Conservation (phyloP, 2,888 invertebrate genomes). For the Noctua comes region DNA sequence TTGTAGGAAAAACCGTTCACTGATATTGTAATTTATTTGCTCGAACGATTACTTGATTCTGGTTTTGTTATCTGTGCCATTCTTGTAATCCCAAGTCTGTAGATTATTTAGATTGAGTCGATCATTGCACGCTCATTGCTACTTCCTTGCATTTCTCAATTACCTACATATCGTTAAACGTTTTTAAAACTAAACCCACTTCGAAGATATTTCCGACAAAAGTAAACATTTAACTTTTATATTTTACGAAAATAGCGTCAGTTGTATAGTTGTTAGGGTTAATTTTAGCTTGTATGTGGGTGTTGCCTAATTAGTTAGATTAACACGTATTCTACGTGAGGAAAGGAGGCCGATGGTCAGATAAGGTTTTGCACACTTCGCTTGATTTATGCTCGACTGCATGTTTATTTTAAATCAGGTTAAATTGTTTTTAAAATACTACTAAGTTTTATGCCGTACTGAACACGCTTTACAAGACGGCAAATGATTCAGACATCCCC, state of each 20-base stretch:
- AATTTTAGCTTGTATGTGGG: slow-evolving; percentile 46
- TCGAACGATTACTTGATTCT: not conserved
- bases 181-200: slow-evolving; percentile 45
- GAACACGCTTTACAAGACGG: not conserved
- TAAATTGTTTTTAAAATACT: slow-evolving; percentile 37
- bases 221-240: slow-evolving; percentile 36
- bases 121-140: not conserved
- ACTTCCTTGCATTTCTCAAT: slow-evolving; percentile 37
- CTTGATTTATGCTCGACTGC: slow-evolving; percentile 60
- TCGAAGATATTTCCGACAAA: slow-evolving; percentile 46
- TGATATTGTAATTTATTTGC: not conserved
- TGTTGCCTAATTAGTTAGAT: slow-evolving; percentile 59
- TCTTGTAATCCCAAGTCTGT: not conserved
- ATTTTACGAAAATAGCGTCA: slow-evolving; percentile 40
- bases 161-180: slow-evolving; percentile 28
- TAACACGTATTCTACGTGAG: slow-evolving; percentile 58
- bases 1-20: not conserved
- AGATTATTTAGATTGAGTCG: not conserved
- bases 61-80: not conserved
- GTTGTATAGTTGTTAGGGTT: slow-evolving; percentile 27
- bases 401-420: slow-evolving; percentile 54
- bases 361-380: slow-evolving; percentile 63
- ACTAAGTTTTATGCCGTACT: slow-evolving; percentile 11
- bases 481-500: not conserved
- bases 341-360: slow-evolving; percentile 62